phyloP scores from a whole-genome alignment of 2,113 vertebrate genomes.

The Stigmatopora nigra region DNA sequence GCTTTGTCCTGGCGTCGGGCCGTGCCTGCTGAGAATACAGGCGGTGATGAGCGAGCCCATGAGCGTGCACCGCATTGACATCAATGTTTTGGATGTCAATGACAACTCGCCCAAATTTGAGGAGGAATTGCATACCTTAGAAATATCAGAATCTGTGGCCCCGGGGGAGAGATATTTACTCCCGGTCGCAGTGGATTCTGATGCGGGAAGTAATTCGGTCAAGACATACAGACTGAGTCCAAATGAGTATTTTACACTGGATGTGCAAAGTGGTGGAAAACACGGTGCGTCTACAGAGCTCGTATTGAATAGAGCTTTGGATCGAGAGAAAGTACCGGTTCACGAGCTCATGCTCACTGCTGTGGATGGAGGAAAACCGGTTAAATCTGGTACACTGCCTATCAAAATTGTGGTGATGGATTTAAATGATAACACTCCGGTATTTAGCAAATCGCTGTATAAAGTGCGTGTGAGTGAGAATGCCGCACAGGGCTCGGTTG shows the following conservation, averaged over 20 bases:
- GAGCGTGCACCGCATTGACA: conserved; percentile 59
- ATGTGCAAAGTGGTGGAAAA: conserved; percentile 25
- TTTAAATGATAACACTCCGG: conserved; percentile 55
- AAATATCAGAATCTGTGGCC: conserved; percentile 52
- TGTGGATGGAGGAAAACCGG: conserved; percentile 51
- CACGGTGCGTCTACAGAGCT: conserved; percentile 34
- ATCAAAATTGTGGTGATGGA: conserved; percentile 54
- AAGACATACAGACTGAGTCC: conserved; percentile 23
- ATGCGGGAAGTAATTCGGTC: conserved; percentile 55
- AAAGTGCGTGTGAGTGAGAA: conserved; percentile 56
- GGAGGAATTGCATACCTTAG: conserved; percentile 42
- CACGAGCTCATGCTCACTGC: conserved; percentile 38
- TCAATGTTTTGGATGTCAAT: conserved; percentile 68
- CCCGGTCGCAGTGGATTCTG: conserved; percentile 41
- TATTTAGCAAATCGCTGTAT: conserved; percentile 54
- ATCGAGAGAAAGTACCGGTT: conserved; percentile 53
- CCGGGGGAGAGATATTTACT: conserved; percentile 47
- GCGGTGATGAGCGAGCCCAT: conserved; percentile 67
- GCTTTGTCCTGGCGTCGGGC: conserved; percentile 56
- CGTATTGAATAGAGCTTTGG: conserved; percentile 43
- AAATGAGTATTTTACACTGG: conserved; percentile 31
- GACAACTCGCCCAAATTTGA: conserved; percentile 69
- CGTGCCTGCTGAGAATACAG: no score
- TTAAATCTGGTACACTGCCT: conserved; percentile 34
- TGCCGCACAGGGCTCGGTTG: conserved; percentile 1